phyloP scores from a whole-genome alignment of 2,888 invertebrate species.

The Margaritifera margaritifera region DNA sequence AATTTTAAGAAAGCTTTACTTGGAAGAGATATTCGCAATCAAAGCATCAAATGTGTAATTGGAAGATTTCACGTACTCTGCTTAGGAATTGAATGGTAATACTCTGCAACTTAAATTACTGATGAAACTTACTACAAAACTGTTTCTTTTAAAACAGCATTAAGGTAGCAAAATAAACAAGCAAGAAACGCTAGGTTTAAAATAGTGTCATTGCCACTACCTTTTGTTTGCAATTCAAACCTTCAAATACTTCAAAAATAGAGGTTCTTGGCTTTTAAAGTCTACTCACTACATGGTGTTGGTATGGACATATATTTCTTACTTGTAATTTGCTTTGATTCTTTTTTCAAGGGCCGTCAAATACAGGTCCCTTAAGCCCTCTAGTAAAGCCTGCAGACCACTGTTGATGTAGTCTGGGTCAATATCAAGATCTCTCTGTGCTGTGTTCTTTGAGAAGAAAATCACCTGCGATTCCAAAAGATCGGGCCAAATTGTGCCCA shows the following conservation, averaged over 20 bases:
- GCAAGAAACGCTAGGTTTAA: too few species aligned
- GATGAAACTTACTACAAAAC: too few species aligned
- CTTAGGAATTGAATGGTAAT: too few species aligned
- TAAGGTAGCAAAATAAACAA: too few species aligned
- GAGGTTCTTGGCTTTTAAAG: background rate
- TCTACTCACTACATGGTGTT: background rate
- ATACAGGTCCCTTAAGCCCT: conserved; percentile 21
- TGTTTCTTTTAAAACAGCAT: too few species aligned
- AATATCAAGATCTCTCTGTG: conserved; percentile 21
- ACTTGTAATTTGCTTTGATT: conserved; percentile 30
- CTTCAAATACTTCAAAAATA: background rate
- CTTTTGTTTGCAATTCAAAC: too few species aligned
- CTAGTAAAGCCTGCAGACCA: conserved; percentile 27
- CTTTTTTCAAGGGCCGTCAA: conserved; percentile 25
- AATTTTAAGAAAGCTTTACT: too few species aligned
- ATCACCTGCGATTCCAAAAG: conserved; percentile 31
- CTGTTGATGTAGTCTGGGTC: conserved; percentile 37
- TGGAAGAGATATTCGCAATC: too few species aligned
- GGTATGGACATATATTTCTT: background rate
- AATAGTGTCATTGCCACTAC: too few species aligned
- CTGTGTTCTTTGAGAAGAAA: conserved; percentile 37
- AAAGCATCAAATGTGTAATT: too few species aligned
- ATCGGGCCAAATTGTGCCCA: conserved; percentile 58
- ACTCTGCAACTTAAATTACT: too few species aligned
- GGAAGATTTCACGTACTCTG: too few species aligned